Evolutionary conservation across 2,797 vertebrate species (phyloP), one percentile per base, ranked within the genome.

Genomic region (Rhynchonycteris naso): DNA sequence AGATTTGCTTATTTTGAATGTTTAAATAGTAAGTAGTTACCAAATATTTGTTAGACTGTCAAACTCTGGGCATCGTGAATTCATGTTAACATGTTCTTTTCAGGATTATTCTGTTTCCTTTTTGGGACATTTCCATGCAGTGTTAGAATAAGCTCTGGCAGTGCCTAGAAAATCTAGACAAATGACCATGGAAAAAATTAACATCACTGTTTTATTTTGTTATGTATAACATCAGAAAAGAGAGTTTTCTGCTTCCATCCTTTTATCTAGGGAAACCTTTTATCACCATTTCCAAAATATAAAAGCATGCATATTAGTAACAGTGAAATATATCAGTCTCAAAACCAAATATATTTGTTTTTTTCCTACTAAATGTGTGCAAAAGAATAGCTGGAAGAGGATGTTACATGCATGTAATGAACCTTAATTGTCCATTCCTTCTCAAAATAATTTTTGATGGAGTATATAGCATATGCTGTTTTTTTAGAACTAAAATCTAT

Each of bases 31-130:
- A n/a, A 83, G 14, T 72, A 81, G 35, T 69, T 85, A 61, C 38
- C n/a, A 74, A 75, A 61, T 24, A 84, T 95, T 89, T 93, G 52
- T 92, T 95, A 71, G 71, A 59, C n/a, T 88, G 33, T 88, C 66
- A 78, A 5, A 68, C n/a, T 30, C 82, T 59, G 68, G 7, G 3
- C 71, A 43, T 76, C 21, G 24, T 65, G 13, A 95, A 88, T 95
- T 95, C 21, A 69, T 52, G 7, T 76, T 84, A 82, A 52, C 9
- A 65, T 91, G 30, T 52, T 94, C 24, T 89, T 96, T 95, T 75
- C 47, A 84, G 47, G 15, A 89, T 75, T 43, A 4, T 89, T 93
- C 81, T 88, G 52, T 61, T 96, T 88, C 26, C 33, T 76, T 89
- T 94, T 79, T 9, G 80, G 69, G 15, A 54, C 18, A 65, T 91